These are phyloP conservation scores for Pseudomugil tenellus DNA, from an alignment of 2,797 vertebrate genomes.

Conservation along the genomic window DNA sequence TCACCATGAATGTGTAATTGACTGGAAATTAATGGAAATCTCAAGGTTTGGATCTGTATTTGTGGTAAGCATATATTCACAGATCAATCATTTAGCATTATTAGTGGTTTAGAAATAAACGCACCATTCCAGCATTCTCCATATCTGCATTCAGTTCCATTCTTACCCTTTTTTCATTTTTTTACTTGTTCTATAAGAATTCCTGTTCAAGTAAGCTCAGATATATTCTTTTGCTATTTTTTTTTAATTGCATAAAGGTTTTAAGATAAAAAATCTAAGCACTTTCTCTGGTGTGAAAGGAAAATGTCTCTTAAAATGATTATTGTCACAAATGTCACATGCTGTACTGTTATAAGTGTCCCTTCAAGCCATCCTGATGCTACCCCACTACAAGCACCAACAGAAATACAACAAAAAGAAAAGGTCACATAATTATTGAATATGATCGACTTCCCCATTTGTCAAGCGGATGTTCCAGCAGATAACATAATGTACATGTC, in stretches of 20 bases:
- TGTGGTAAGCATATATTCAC: neutral
- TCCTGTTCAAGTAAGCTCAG: neutral
- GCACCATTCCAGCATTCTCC: too few species aligned
- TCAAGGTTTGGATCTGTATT: neutral
- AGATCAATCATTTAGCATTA: neutral
- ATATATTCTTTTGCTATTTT: neutral
- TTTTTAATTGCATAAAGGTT: neutral
- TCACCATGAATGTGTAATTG: too few species aligned
- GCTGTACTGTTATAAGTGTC: neutral
- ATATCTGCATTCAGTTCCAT: too few species aligned
- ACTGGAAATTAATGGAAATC: neutral
- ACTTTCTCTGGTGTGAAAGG: neutral
- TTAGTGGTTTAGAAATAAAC: neutral
- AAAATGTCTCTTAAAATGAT: neutral
- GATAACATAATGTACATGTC: slow-evolving; percentile 74
- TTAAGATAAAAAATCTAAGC: neutral
- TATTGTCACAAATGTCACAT: neutral
- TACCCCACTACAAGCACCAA: slow-evolving; percentile 16
- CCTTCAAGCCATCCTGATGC: slow-evolving; percentile 14
- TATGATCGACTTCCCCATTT: slow-evolving; percentile 72
- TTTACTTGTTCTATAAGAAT: neutral
- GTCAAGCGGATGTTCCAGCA: slow-evolving; percentile 62
- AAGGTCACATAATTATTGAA: slow-evolving; percentile 78
- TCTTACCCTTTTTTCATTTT: neutral
- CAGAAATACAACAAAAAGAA: slow-evolving; percentile 58